These are phyloP conservation scores for Spodoptera picta DNA, from an alignment of 2,888 invertebrate species.

Conservation along the genomic window DNA sequence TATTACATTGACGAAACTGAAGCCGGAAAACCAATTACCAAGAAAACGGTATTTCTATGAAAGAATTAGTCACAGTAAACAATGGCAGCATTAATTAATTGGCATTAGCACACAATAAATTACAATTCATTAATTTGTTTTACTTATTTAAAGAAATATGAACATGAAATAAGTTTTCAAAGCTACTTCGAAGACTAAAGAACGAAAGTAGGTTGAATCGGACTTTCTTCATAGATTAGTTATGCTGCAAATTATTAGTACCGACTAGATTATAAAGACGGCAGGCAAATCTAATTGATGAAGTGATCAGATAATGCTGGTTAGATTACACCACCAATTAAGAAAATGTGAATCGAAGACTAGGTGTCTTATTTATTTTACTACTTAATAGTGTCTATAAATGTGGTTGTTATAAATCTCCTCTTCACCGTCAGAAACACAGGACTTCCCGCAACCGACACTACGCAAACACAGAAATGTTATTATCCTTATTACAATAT, in stretches of 20 bases:
- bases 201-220: slow-evolving; percentile 25
- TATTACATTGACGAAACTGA: slow-evolving; percentile 14
- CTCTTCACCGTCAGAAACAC: background rate
- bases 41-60: slow-evolving; percentile 7
- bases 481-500: slow-evolving; percentile 41
- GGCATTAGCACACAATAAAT: too few species aligned
- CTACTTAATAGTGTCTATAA: too few species aligned
- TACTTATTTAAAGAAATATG: background rate
- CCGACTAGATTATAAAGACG: slow-evolving; percentile 8
- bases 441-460: slow-evolving; percentile 31
- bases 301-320: slow-evolving; percentile 19
- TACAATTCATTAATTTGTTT: too few species aligned
- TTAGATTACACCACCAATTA: slow-evolving; percentile 12
- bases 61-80: slow-evolving; percentile 10
- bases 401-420: slow-evolving; percentile 6
- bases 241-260: slow-evolving; percentile 26
- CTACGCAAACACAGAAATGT: slow-evolving; percentile 8
- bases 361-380: slow-evolving; percentile 8
- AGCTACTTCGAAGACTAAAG: background rate
- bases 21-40: background rate
- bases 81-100: too few species aligned
- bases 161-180: background rate
- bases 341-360: slow-evolving; percentile 11
- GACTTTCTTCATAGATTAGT: slow-evolving; percentile 26
- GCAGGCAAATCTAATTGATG: slow-evolving; percentile 21